A percentile compares a stretch with the other conserved stretches of the same genome.
These are phyloP conservation scores for Melipona quadrifasciata DNA, from an alignment of 1,140 invertebrate species.

Conservation along the genomic window DNA sequence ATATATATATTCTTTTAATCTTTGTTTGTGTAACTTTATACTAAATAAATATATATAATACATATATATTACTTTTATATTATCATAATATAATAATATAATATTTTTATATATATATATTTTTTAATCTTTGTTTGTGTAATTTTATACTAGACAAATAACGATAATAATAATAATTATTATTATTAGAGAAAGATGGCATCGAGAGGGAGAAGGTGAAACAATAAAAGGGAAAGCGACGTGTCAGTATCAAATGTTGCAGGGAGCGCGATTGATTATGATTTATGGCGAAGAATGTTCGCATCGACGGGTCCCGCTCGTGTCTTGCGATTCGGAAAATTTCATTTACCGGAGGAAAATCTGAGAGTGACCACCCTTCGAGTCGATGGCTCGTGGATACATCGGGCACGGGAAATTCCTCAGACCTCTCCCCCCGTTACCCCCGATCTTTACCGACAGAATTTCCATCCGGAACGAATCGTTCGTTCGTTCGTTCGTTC, in stretches of 20 bases:
- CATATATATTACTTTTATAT: no score
- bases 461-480: constrained; percentile 17
- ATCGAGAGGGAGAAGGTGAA: neutral
- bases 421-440: constrained; percentile 26
- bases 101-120: no score
- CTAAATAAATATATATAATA: no score
- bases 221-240: constrained; percentile 36
- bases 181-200: neutral
- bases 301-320: constrained; percentile 46
- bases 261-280: constrained; percentile 71
- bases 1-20: no score
- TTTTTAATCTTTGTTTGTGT: no score
- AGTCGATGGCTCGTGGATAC: constrained; percentile 3
- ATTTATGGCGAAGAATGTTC: constrained; percentile 67
- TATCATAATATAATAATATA: no score
- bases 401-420: constrained; percentile 11
- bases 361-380: constrained; percentile 3
- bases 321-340: constrained; percentile 72
- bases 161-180: no score
- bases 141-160: no score
- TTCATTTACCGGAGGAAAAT: constrained; percentile 60
- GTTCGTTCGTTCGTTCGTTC: no score
- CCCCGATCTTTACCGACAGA: constrained; percentile 18
- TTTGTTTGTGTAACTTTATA: no score
- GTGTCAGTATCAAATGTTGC: constrained; percentile 55